Evolutionary conservation across 2,797 vertebrate genomes (phyloP), one percentile per base, ranked within the genome.

Genomic region (Crax fasciolata): DNA sequence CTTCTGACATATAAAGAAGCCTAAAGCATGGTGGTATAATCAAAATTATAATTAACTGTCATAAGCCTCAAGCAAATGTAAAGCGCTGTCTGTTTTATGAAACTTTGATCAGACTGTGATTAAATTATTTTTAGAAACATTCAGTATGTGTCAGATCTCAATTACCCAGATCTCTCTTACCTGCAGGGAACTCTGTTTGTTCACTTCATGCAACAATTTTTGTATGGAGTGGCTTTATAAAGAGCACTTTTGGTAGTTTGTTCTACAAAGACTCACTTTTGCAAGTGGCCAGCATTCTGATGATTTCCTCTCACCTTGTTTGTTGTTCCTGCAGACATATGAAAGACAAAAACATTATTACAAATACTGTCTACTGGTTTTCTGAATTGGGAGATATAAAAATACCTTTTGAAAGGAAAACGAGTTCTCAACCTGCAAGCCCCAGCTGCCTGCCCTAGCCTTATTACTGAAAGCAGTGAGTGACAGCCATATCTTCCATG

Each of bases 31-130:
- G 70, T 87, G 57, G 38, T 87, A 85, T 90, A 93, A 96, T 95
- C 93, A 96, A 97, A 97, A 95, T 94, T 93, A 90, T 96, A 97
- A 97, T 95, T 95, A 97, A 94, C 92, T 94, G 55, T 76, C 59
- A 75, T 83, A 65, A 95, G 87, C 79, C 80, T 87, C 18, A 4
- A 97, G 94, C 80, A 96, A 94, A 97, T 83, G 61, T 89, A 95
- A 96, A 97, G 72, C 49, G 72, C 77, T 90, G 86, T 91, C 71
- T 89, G 39, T 96, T 92, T 95, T 88, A 93, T 89, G 92, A 96
- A 97, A 94, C 48, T 91, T 90, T 88, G 84, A 96, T 97, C 90
- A 89, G 39, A 72, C 72, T 39, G 72, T 70, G 78, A 84, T 94
- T 91, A 96, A 73, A 94, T 94, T 94, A 89, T 90, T 96, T 92